Evolutionary conservation across 2,113 vertebrate species (phyloP).

Genomic region (Tragelaphus buxtoni): DNA sequence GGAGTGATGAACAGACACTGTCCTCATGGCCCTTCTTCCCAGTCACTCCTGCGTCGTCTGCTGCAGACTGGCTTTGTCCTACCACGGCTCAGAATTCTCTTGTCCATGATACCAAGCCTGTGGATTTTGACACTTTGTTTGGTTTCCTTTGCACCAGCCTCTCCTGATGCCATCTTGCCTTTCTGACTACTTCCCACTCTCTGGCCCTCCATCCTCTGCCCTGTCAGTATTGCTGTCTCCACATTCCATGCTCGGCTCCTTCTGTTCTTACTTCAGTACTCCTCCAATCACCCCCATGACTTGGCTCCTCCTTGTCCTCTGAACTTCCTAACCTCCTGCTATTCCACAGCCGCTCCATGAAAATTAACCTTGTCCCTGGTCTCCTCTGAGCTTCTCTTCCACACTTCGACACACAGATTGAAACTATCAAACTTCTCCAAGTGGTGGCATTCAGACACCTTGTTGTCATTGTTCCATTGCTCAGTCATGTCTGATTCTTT

Average conservation of each 20-base stretch:
- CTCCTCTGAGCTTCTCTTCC: neutral
- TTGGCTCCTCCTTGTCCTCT: neutral
- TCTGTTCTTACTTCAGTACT: neutral
- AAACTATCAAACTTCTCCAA: neutral
- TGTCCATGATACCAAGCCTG: neutral
- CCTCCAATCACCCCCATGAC: neutral
- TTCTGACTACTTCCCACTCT: neutral
- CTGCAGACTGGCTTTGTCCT: neutral
- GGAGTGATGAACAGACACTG: neutral
- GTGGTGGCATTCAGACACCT: neutral
- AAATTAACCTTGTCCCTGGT: too few species aligned
- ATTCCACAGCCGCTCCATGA: neutral
- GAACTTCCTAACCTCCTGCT: neutral
- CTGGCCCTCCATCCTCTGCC: neutral
- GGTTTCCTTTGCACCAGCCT: neutral
- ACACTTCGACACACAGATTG: neutral
- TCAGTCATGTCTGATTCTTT: neutral
- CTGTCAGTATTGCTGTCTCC: neutral
- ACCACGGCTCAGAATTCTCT: neutral
- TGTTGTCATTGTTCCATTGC: neutral
- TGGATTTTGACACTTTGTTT: neutral
- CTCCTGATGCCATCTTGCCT: neutral
- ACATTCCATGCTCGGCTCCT: neutral
- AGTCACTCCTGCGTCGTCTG: accelerated
- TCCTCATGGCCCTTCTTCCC: neutral